A percentile compares a stretch with the other conserved stretches of the same genome.
Conservation (phyloP, 2,797 vertebrate genomes). For the Danionella dracula region DNA sequence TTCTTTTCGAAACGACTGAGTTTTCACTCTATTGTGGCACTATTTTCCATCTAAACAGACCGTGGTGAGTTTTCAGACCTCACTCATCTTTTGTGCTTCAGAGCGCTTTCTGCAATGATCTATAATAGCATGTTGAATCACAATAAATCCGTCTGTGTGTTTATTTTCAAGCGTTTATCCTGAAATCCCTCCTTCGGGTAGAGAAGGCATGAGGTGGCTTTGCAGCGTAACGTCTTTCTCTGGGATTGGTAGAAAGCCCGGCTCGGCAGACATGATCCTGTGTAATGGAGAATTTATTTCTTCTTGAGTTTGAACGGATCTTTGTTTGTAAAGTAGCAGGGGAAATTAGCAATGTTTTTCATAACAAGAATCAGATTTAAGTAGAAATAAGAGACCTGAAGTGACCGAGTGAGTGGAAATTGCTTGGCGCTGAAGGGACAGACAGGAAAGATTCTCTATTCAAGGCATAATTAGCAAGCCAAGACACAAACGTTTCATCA, state of each 20-base stretch:
- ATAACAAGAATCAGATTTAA: too few relatives aligned
- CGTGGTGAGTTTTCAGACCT: too few relatives aligned
- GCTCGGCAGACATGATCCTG: neutral
- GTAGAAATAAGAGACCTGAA: slow-evolving; percentile 35
- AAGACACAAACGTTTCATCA: slow-evolving; percentile 45
- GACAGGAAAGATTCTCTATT: slow-evolving; percentile 34
- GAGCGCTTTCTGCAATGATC: neutral
- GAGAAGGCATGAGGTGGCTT: neutral
- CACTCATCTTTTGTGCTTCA: neutral
- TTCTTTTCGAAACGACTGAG: too few relatives aligned
- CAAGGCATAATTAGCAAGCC: slow-evolving; percentile 35
- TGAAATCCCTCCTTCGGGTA: slow-evolving; percentile 5
- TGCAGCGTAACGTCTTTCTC: slow-evolving; percentile 14
- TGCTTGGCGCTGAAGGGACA: slow-evolving; percentile 22
- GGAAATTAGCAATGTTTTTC: slow-evolving; percentile 36
- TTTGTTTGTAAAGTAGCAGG: slow-evolving; percentile 37
- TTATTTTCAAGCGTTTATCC: slow-evolving; percentile 12
- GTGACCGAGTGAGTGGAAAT: slow-evolving; percentile 38
- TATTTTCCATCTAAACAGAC: too few relatives aligned
- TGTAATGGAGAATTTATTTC: slow-evolving; percentile 37
- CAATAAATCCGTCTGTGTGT: slow-evolving; percentile 22
- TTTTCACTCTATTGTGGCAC: too few relatives aligned
- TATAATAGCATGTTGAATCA: slow-evolving; percentile 12
- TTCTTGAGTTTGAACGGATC: slow-evolving; percentile 29
- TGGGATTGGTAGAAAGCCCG: slow-evolving; percentile 9